Conservation (phyloP, 1,140 invertebrate genomes). For the Phocides pigmalion region DNA sequence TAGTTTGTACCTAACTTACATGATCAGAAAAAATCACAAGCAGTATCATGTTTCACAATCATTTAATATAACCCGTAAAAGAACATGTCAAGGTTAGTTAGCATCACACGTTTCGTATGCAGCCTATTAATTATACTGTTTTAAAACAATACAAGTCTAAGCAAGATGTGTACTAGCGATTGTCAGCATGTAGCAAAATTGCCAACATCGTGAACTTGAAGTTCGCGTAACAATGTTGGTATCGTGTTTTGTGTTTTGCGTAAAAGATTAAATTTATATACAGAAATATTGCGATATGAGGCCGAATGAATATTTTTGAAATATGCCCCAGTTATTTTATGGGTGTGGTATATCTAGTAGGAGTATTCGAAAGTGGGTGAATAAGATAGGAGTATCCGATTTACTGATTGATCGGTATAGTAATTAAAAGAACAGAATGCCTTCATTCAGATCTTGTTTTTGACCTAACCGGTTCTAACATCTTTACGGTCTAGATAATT, state of each 20-base stretch:
- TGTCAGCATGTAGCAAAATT: slow-evolving; percentile 5
- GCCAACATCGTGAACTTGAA: not conserved
- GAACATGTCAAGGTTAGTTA: slow-evolving; percentile 3
- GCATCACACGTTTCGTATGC: not conserved
- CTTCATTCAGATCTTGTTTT: too few species aligned
- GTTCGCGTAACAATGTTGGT: slow-evolving; percentile 8
- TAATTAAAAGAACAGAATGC: too few species aligned
- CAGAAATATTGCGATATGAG: not conserved
- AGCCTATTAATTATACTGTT: not conserved
- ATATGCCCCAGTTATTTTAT: not conserved
- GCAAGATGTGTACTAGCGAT: not conserved
- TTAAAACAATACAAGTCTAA: not conserved
- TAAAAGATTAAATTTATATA: slow-evolving; percentile 10
- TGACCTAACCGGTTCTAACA: too few species aligned
- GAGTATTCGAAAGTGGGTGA: too few species aligned
- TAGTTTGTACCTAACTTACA: too few species aligned
- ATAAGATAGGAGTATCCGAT: too few species aligned
- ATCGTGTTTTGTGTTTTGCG: not conserved
- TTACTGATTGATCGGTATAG: too few species aligned
- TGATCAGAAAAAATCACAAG: too few species aligned
- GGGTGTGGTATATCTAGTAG: too few species aligned
- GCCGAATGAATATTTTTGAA: not conserved
- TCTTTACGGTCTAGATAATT: too few species aligned
- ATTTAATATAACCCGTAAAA: not conserved
- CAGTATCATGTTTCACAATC: not conserved